Conservation (phyloP, 1,140 invertebrate genomes). For the Mesaphorura yosii region DNA sequence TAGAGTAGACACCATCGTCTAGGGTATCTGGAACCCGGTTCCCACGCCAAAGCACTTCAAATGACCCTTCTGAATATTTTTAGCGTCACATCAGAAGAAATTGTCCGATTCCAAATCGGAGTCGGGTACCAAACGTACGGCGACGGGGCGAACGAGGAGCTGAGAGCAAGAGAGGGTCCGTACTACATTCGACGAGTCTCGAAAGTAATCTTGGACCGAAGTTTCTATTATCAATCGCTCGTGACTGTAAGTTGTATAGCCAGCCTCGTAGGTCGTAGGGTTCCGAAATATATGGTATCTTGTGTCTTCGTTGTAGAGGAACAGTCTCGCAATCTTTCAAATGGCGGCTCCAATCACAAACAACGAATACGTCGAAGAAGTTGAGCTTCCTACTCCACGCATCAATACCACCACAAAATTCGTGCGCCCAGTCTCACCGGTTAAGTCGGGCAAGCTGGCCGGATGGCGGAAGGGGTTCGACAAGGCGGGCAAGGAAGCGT, state of each 20-base stretch:
- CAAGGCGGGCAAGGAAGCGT: not conserved
- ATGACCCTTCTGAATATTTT: not conserved
- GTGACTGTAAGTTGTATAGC: not conserved
- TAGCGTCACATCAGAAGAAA: conserved; percentile 2
- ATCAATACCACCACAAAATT: conserved; percentile 3
- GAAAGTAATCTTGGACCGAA: conserved; percentile 17
- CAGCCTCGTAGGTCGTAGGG: not conserved
- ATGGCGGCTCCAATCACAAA: not conserved
- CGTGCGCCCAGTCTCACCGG: not conserved
- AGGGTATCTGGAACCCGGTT: not conserved
- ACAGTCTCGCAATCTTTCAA: not conserved
- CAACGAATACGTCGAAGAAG: conserved; percentile 5
- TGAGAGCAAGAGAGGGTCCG: conserved; percentile 11
- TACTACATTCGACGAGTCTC: conserved; percentile 15
- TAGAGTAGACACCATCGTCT: not conserved
- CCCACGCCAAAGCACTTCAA: too few relatives aligned
- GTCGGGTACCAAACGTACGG: not conserved
- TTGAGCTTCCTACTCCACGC: not conserved
- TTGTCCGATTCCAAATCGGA: conserved; percentile 2
- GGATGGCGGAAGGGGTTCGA: conserved; percentile 6
- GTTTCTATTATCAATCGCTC: conserved; percentile 12
- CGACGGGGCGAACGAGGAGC: not conserved
- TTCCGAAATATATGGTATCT: not conserved
- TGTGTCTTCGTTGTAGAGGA: not conserved
- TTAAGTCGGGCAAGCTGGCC: not conserved